phyloP scores from a whole-genome alignment of 2,797 vertebrate genomes.

The Alosa sapidissima region DNA sequence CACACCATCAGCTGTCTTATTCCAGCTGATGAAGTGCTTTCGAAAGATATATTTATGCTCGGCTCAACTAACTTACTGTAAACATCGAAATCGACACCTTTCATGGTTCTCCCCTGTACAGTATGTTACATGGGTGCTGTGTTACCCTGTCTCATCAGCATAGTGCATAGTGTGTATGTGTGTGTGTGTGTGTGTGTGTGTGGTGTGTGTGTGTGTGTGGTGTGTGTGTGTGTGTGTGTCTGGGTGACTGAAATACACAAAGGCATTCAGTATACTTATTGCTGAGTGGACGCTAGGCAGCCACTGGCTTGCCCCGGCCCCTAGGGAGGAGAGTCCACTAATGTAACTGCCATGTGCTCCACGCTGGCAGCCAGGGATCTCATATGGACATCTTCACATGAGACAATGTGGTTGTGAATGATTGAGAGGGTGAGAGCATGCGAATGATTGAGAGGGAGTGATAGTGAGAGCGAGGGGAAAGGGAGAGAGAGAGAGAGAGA shows the following conservation, averaged over 20 bases:
- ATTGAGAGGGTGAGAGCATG: slow-evolving; percentile 9
- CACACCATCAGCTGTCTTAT: slow-evolving; percentile 3
- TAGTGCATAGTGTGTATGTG: background rate
- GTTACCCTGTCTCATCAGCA: background rate
- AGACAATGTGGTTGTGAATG: slow-evolving; percentile 7
- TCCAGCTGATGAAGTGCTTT: background rate
- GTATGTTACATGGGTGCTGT: background rate
- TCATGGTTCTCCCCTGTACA: background rate
- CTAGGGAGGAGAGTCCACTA: background rate
- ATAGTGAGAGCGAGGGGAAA: background rate
- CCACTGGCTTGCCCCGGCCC: background rate
- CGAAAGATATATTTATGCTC: background rate
- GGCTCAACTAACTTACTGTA: background rate
- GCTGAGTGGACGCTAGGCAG: background rate
- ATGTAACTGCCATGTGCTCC: background rate
- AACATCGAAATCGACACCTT: background rate
- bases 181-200: slow-evolving; percentile 6
- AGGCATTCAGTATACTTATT: background rate
- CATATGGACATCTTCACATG: slow-evolving; percentile 2
- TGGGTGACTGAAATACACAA: background rate
- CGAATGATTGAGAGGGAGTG: slow-evolving; percentile 7
- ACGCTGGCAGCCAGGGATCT: background rate
- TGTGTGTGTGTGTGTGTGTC: background rate
- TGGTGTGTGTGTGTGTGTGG: background rate
- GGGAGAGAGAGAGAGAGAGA: background rate